Conservation (phyloP, 1,140 invertebrate species). For the Aphaenogaster ashmeadi region DNA sequence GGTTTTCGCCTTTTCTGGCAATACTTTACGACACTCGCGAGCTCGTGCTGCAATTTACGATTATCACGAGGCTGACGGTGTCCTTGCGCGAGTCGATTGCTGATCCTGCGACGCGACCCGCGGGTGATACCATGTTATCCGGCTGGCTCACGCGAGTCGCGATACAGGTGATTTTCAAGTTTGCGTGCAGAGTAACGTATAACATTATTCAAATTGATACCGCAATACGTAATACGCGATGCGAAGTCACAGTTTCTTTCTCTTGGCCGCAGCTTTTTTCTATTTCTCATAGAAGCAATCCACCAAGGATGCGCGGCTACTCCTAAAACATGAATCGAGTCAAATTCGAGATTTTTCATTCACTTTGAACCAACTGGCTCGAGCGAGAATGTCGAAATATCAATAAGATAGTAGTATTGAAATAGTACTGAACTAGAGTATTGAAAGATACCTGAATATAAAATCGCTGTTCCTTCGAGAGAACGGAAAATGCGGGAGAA, state of each 20-base stretch:
- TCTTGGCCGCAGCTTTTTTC: not conserved
- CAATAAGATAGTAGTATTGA: not conserved
- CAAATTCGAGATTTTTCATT: not conserved
- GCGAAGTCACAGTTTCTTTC: not conserved
- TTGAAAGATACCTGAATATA: not conserved
- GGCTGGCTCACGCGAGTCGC: not conserved
- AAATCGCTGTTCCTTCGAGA: not conserved
- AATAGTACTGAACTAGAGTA: not conserved
- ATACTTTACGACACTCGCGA: not conserved
- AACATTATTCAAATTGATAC: constrained; percentile 4
- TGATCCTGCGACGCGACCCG: constrained; percentile 14
- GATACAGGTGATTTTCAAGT: constrained; percentile 17
- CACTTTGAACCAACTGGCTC: not conserved
- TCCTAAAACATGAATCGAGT: not conserved
- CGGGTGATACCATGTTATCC: constrained; percentile 56
- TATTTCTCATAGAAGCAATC: not conserved
- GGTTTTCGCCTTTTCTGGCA: not conserved
- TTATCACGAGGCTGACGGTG: not conserved
- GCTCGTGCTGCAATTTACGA: not conserved
- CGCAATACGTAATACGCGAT: not conserved
- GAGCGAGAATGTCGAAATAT: not conserved
- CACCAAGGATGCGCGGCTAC: not conserved
- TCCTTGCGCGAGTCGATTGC: constrained; percentile 32
- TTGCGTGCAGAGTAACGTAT: not conserved
- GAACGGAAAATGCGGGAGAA: not conserved